Percentiles rank a stretch among this genome's conserved stretches.
phyloP scores from a whole-genome alignment of 2,113 vertebrate species.

The Zootoca vivipara region DNA sequence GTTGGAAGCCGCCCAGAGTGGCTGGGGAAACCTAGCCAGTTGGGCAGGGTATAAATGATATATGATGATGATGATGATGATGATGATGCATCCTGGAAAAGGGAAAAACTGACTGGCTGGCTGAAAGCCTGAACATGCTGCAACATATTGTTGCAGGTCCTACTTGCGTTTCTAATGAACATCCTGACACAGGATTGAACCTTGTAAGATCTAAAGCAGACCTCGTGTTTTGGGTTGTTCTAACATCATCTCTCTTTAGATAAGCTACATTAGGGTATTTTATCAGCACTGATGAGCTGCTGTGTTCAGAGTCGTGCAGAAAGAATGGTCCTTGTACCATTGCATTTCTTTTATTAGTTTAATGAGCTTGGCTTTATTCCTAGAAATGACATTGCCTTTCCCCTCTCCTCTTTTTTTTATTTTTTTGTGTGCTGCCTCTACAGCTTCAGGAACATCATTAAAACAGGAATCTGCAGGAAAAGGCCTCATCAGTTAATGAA shows the following conservation, averaged over 20 bases:
- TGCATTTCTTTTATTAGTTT: slow-evolving; percentile 50
- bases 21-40: no score
- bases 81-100: no score
- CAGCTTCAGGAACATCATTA: slow-evolving; percentile 41
- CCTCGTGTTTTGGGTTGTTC: background rate
- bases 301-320: background rate
- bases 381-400: slow-evolving; percentile 37
- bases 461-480: slow-evolving; percentile 11
- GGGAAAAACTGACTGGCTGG: no score
- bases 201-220: background rate
- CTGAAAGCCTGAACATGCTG: no score
- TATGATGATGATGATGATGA: no score
- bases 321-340: slow-evolving; percentile 13
- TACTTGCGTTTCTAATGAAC: no score
- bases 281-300: slow-evolving; percentile 2
- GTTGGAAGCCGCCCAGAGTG: no score
- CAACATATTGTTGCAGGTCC: no score
- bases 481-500: background rate
- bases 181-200: no score
- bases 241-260: background rate
- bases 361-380: slow-evolving; percentile 61
- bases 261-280: background rate
- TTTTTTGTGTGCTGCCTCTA: slow-evolving; percentile 23
- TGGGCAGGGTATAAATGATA: no score
- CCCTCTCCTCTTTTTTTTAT: slow-evolving; percentile 18